Base-by-base conservation (phyloP, 2,113 vertebrate genomes). In the Hippocampus abdominalis region DNA sequence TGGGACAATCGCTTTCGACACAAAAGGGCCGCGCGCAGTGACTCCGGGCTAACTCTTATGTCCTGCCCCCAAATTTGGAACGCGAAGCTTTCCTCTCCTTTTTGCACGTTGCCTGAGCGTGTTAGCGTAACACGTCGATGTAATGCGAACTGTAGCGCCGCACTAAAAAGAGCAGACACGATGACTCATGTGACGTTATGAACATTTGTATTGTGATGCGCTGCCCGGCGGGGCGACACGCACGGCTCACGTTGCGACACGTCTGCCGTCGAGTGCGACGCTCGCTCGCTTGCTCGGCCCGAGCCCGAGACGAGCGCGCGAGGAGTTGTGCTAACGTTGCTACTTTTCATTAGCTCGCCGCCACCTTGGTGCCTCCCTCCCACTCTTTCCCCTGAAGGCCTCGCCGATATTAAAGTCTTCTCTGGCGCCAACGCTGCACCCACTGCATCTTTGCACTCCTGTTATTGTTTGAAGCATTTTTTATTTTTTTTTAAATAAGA, bases 331-430 rank as follows among this genome's bases (percentile, higher is more conserved):
- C 84, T 86, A 84, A 32, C 78, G 84, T 78, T 80, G 86, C 46
- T 81, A 66, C 78, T 87, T 86, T 85, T 85, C 81, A 88, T 89
- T 87, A 87, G 68, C 70, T 59, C 27, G 75, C 70, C 61, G 75
- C 76, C 77, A 74, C 76, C 84, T 73, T 66, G 69, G 49, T 68
- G 48, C 62, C 66, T 73, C 62, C 79, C 77, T 69, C 82, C 77
- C 72, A 81, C 74, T 53, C 70, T 10, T 57, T 56, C 76, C 79
- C 79, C 51, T 40, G 59, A 78, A 79, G 76, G 21, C 57, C 81
- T 70, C 60, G 61, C 54, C 69, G 68, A 81, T 84, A 89, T 86
- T 80, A 78, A 70, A 39, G 49, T 84, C 69, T 75, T 64, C 73
- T 71, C 61, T 70, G 72, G 75, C 78, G 75, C 64, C 5, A 61